phyloP scores from a whole-genome alignment of 2,797 vertebrate genomes.

The Otolemur crassicaudatus region DNA sequence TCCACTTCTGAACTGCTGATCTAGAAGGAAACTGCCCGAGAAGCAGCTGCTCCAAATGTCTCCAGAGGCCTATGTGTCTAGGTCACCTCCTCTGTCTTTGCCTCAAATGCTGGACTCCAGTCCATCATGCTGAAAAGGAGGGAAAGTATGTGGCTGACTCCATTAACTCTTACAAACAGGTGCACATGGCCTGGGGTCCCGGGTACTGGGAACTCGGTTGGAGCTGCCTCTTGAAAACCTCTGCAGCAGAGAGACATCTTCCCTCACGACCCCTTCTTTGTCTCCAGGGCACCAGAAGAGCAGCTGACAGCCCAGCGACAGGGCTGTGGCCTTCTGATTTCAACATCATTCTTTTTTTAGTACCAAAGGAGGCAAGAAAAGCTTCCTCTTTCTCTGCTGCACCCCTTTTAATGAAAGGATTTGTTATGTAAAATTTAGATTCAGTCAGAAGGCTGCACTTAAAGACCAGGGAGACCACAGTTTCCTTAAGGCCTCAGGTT shows the following conservation, averaged over 20 bases:
- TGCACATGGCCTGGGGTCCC: not conserved
- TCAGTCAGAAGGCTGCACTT: too few relatives aligned
- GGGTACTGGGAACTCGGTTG: not conserved
- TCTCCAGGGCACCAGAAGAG: not conserved
- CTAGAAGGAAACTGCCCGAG: not conserved
- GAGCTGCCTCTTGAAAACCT: not conserved
- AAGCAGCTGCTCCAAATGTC: not conserved
- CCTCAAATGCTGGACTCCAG: not conserved
- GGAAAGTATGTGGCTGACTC: not conserved
- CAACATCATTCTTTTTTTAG: too few relatives aligned
- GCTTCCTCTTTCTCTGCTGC: too few relatives aligned
- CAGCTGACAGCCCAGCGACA: not conserved
- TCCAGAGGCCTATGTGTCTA: not conserved
- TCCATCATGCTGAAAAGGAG: rapidly evolving
- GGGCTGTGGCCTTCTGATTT: not conserved
- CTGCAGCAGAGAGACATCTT: not conserved
- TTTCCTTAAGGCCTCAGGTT: too few relatives aligned
- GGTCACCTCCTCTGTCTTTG: not conserved
- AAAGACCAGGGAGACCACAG: too few relatives aligned
- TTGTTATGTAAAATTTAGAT: too few relatives aligned
- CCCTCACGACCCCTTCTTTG: not conserved
- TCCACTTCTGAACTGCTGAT: not conserved
- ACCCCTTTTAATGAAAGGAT: too few relatives aligned
- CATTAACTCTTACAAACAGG: not conserved
- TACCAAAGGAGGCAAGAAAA: too few relatives aligned